Percentiles rank a stretch among this genome's conserved stretches.
Evolutionary conservation across 1,140 invertebrate species (phyloP).

Genomic region (Zaprionus gabonicus): DNA sequence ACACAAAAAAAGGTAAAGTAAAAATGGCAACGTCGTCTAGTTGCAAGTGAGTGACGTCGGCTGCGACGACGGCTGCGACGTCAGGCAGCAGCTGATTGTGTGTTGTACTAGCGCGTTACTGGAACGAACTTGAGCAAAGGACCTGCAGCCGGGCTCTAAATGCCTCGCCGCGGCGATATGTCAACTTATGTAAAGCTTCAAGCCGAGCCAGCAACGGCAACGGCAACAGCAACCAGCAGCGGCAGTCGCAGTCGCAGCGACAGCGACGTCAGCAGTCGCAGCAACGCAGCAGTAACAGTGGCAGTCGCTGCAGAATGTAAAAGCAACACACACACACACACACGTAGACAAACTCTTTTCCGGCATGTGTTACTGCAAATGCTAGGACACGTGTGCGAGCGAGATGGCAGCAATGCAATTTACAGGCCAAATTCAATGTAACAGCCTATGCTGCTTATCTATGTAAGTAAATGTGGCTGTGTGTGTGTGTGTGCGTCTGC

Average conservation of each 20-base stretch:
- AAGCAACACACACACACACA: constrained; percentile 18
- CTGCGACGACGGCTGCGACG: constrained; percentile 14
- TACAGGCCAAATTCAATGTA: constrained; percentile 66
- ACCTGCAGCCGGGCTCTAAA: constrained; percentile 79
- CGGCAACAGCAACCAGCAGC: too few relatives aligned
- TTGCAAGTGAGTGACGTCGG: constrained; percentile 48
- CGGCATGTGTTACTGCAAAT: constrained; percentile 63
- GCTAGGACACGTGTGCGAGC: constrained; percentile 43
- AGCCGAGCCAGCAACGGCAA: constrained; percentile 23
- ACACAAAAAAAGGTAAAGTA: not conserved
- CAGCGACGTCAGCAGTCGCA: constrained; percentile 18
- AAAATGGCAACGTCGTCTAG: constrained; percentile 32
- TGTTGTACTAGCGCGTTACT: constrained; percentile 42
- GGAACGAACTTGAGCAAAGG: constrained; percentile 73
- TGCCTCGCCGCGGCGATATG: constrained; percentile 55
- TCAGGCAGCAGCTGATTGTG: constrained; percentile 67
- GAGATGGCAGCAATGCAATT: constrained; percentile 77
- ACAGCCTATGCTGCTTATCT: constrained; percentile 41
- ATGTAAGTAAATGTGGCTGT: constrained; percentile 8
- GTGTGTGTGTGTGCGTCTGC: constrained; percentile 35
- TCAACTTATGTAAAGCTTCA: constrained; percentile 77
- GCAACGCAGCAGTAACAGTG: constrained; percentile 11
- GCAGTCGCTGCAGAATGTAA: constrained; percentile 22
- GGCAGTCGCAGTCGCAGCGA: not conserved
- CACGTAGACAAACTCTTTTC: constrained; percentile 51